Percentiles rank a stretch among this genome's conserved stretches.
These are phyloP conservation scores for Pithecia hirsuta DNA, from an alignment of 2,797 vertebrate species.

Conservation along the genomic window DNA sequence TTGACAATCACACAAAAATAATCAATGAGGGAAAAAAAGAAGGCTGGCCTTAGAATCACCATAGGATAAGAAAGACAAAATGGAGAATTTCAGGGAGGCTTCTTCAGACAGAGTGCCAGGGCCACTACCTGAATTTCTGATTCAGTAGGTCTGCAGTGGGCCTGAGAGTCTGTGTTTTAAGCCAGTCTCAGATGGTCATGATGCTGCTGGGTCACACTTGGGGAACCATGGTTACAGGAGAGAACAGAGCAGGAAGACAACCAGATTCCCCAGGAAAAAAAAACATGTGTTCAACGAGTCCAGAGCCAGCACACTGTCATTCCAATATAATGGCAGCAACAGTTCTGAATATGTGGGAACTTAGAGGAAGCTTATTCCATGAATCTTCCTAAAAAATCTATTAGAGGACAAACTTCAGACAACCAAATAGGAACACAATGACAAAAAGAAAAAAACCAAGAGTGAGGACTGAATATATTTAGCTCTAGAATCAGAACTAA, in stretches of 20 bases:
- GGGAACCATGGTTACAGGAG: neutral
- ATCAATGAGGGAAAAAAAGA: neutral
- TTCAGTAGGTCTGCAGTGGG: neutral
- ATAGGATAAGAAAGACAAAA: neutral
- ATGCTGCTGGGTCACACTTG: neutral
- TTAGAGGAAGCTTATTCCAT: neutral
- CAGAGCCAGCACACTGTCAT: neutral
- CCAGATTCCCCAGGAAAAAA: neutral
- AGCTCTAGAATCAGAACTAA: neutral
- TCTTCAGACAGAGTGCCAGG: neutral
- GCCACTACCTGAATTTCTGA: neutral
- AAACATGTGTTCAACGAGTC: neutral
- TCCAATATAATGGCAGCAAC: neutral
- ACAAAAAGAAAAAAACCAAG: neutral
- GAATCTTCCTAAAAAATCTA: neutral
- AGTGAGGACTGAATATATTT: neutral
- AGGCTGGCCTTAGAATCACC: neutral
- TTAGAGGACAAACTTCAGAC: neutral
- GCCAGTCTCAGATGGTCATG: neutral
- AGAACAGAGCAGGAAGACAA: neutral
- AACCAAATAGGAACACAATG: too few species aligned
- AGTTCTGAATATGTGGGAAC: neutral
- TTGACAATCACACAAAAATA: neutral
- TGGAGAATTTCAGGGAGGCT: neutral
- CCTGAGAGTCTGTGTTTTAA: neutral